These are phyloP conservation scores for Fringilla coelebs DNA, from an alignment of 2,797 vertebrate species.

Conservation along the genomic window DNA sequence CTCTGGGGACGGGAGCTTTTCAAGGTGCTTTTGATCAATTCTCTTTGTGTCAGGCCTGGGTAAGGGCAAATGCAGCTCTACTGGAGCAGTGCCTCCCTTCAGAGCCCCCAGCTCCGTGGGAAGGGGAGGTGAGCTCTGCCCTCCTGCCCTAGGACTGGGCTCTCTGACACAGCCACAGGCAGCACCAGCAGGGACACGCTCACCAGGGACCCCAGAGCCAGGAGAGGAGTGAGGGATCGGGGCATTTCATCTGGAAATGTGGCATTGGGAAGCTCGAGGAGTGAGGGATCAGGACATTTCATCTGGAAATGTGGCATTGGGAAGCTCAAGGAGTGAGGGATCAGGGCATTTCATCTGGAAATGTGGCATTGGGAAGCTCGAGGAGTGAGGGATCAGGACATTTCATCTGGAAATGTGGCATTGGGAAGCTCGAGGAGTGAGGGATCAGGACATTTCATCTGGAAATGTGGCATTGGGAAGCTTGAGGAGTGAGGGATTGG, in stretches of 20 bases:
- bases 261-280: fast-evolving
- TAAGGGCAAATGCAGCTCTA: neutral
- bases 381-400: neutral
- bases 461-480: neutral
- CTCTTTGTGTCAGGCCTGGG: conserved; percentile 36
- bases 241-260: neutral
- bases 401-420: neutral
- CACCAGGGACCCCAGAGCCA: neutral
- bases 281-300: neutral
- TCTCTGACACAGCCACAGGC: neutral
- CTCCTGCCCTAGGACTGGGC: fast-evolving
- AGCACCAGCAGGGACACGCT: fast-evolving
- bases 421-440: neutral
- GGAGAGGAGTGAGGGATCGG: neutral
- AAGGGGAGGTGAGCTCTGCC: neutral
- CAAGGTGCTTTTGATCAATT: conserved; percentile 59
- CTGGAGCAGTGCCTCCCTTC: neutral
- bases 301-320: neutral
- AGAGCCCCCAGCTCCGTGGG: neutral
- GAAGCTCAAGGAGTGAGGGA: too few species aligned
- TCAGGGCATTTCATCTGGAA: too few species aligned
- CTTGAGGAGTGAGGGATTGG: neutral
- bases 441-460: neutral
- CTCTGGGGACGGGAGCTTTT: conserved; percentile 2
- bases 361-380: too few species aligned